Evolutionary conservation across 2,888 invertebrate genomes (phyloP), one percentile per base, ranked within the genome.

Genomic region (Junonia oenone): DNA sequence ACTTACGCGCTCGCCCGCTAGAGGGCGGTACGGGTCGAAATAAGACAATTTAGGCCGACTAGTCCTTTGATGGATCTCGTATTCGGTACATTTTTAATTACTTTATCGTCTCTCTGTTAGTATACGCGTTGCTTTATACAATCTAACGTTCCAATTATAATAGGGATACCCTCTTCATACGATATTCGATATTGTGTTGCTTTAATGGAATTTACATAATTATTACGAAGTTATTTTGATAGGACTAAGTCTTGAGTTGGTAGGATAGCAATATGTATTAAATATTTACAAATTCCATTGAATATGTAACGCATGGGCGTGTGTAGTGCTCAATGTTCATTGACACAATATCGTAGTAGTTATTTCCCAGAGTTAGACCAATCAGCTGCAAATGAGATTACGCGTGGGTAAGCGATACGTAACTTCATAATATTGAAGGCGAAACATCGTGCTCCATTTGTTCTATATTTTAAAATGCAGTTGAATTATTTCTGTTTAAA

Each of bases 351-450:
- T 49, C 17, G 26, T 38, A 38, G 26, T 38, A 38, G 49, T 53
- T 54, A 56, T 51, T 47, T 51, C 55, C 37, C 51, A 37, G 58
- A 55, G 55, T 55, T 60, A 51, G 61, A 57, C 56, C 64, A 67
- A 65, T 64, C 67, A 63, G 54, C 61, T 45, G 51, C 65, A 65
- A 69, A 70, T 66, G 59, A 66, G 67, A 68, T 68, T 70, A 70
- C 62, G 60, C 55, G 59, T 61, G 62, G 56, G 63, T 65, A 62
- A 62, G 52, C 52, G 51, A 62, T 62, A 59, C 57, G 55, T 61
- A 63, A 55, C 56, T 51, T 51, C 56, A 33, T 47, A 45, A 52
- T 46, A 54, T 54, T 48, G 40, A 54, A 54, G 53, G 47, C 40
- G 48, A 33, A 48, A 47, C 22, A 40, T 43, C 37, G 52, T 29